These are phyloP conservation scores for Ascidia mentula DNA, from an alignment of 23 tunicate species.

Conservation along the genomic window DNA sequence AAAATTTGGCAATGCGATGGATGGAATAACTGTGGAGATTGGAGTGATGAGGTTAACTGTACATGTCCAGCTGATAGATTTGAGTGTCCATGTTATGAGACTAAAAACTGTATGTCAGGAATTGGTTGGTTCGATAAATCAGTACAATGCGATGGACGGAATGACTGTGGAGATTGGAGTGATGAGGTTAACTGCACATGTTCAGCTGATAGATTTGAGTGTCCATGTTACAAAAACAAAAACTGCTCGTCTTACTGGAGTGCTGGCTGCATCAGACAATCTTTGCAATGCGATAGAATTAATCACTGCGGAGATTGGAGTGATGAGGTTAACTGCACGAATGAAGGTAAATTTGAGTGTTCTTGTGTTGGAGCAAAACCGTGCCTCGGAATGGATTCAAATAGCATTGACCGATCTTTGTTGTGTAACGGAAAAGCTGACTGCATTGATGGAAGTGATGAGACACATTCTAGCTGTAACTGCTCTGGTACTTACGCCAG, in stretches of 20 bases:
- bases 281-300: not conserved
- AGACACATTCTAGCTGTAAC: not conserved
- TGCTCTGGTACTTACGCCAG: not conserved
- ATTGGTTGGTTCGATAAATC: not conserved
- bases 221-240: not conserved
- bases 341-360: not conserved
- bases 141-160: not conserved
- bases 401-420: not conserved
- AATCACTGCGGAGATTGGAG: too few relatives aligned
- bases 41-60: slow-evolving; percentile 1
- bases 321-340: not conserved
- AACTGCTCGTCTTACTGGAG: not conserved
- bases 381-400: not conserved
- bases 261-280: not conserved
- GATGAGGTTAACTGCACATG: not conserved
- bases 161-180: not conserved
- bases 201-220: not conserved
- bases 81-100: not conserved
- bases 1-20: not conserved
- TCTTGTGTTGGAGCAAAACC: not conserved
- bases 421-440: not conserved
- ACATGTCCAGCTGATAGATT: not conserved
- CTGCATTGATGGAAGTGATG: not conserved
- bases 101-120: not conserved
- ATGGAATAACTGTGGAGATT: not conserved